These are phyloP conservation scores for Heteromyza rotundicornis DNA, from an alignment of 2,888 invertebrate species.

Conservation along the genomic window DNA sequence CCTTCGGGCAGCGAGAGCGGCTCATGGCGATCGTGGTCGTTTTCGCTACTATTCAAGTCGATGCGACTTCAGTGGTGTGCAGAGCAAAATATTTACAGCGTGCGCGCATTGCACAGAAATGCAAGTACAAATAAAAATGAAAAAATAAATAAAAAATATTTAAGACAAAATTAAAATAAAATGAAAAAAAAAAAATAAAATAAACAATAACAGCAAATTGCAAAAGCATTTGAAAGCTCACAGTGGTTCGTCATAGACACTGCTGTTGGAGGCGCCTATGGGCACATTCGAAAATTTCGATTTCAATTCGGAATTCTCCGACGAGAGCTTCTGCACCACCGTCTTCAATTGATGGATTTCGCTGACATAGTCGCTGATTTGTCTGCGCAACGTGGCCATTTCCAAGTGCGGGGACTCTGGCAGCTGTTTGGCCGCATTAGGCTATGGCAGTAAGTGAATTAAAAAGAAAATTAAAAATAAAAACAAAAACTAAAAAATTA, in stretches of 20 bases:
- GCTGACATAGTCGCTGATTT: conserved; percentile 57
- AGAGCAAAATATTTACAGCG: conserved; percentile 13
- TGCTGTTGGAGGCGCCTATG: conserved; percentile 45
- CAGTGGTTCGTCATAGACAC: conserved; percentile 61
- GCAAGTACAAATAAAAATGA: conserved; percentile 23
- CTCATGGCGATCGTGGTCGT: conserved; percentile 56
- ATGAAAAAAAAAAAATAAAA: conserved; percentile 27
- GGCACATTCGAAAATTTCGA: conserved; percentile 61
- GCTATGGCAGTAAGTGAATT: conserved; percentile 43
- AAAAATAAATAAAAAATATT: conserved; percentile 27
- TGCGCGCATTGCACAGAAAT: neutral
- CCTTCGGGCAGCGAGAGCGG: conserved; percentile 60
- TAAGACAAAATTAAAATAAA: conserved; percentile 21
- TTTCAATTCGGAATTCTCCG: conserved; percentile 80
- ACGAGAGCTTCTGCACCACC: conserved; percentile 77
- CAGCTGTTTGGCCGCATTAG: conserved; percentile 46
- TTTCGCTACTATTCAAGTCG: conserved; percentile 58
- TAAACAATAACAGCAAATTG: conserved; percentile 19
- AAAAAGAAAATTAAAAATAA: conserved; percentile 20
- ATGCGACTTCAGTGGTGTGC: conserved; percentile 47
- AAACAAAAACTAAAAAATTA: conserved; percentile 28
- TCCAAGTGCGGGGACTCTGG: conserved; percentile 41
- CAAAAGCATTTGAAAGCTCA: conserved; percentile 41
- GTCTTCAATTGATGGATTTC: conserved; percentile 62
- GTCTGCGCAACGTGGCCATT: conserved; percentile 60